A percentile compares a stretch with the other conserved stretches of the same genome.
These are phyloP conservation scores for Adela reaumurella DNA, from an alignment of 2,888 invertebrate species.

Conservation along the genomic window DNA sequence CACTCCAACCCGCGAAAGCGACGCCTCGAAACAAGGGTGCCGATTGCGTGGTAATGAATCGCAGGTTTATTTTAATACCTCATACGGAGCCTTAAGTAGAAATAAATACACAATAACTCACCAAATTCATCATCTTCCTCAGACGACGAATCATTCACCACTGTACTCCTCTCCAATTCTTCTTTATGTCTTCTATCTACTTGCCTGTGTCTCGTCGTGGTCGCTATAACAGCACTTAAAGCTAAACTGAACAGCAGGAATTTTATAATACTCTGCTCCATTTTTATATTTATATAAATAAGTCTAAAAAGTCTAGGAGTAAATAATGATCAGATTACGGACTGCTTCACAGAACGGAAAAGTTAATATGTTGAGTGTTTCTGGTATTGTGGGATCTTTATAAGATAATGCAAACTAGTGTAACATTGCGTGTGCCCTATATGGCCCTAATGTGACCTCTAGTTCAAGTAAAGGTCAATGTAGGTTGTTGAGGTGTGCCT, in stretches of 20 bases:
- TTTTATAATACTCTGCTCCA: slow-evolving; percentile 5
- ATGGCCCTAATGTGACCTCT: background rate
- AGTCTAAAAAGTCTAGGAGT: background rate
- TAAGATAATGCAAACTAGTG: background rate
- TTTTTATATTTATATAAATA: slow-evolving; percentile 1
- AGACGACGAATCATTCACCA: slow-evolving; percentile 1
- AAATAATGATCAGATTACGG: background rate
- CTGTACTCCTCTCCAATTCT: no score
- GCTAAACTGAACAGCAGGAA: slow-evolving; percentile 3
- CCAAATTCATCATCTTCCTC: slow-evolving; percentile 6
- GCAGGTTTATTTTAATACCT: background rate
- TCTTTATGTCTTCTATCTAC: no score
- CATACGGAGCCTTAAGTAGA: background rate
- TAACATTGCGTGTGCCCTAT: background rate
- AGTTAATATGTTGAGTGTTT: background rate
- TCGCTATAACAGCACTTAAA: background rate
- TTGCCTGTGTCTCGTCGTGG: no score
- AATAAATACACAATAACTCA: slow-evolving; percentile 5
- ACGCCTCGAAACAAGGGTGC: no score
- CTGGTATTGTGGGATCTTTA: background rate
- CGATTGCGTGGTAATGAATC: no score
- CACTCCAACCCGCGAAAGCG: no score
- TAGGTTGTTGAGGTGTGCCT: background rate
- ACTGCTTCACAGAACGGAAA: background rate
- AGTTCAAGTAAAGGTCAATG: background rate